phyloP scores from a whole-genome alignment of 2,797 vertebrate genomes.

The Scolopax bukidnonensis region DNA sequence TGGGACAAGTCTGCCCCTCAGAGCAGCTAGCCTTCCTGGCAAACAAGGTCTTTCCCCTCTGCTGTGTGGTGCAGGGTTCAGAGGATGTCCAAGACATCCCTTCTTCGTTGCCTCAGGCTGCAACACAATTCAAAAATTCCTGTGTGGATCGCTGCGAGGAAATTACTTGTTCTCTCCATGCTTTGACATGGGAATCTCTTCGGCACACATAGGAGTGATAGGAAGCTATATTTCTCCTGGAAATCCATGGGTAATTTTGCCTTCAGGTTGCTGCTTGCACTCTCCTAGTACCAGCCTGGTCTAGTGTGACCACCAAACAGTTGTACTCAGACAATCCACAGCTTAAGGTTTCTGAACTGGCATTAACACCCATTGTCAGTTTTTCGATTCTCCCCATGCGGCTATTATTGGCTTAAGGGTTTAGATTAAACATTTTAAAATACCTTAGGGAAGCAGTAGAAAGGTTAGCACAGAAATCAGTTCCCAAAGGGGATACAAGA shows the following conservation, averaged over 20 bases:
- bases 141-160: neutral
- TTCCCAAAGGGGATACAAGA: neutral
- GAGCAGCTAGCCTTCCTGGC: neutral
- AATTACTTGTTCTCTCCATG: neutral
- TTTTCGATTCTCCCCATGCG: slow-evolving; percentile 9
- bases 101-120: neutral
- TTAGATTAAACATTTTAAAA: slow-evolving; percentile 41
- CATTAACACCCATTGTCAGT: neutral
- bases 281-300: neutral
- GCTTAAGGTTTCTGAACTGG: neutral
- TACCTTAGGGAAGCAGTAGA: neutral
- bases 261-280: neutral
- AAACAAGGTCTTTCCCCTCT: neutral
- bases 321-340: neutral
- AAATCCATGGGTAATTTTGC: neutral
- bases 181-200: neutral
- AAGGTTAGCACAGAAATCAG: slow-evolving; percentile 13
- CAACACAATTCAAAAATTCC: neutral
- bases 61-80: neutral
- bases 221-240: neutral
- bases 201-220: neutral
- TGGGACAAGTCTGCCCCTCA: neutral
- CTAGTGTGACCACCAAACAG: neutral
- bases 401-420: slow-evolving; percentile 29
- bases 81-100: neutral